phyloP scores from a whole-genome alignment of 2,113 vertebrate species.

The Nesoenas mayeri region DNA sequence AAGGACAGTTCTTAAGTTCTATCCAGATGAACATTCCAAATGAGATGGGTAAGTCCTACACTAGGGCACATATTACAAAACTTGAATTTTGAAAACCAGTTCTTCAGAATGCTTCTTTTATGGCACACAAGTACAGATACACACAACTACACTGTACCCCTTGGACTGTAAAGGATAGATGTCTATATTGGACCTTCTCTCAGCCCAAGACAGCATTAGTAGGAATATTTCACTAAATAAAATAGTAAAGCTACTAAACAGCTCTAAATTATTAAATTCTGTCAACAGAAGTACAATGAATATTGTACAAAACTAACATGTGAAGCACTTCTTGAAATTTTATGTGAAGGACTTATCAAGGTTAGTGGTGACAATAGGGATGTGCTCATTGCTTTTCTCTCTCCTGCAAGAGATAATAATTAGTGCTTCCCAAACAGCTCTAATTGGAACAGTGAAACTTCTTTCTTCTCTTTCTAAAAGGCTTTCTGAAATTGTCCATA shows the following conservation, averaged over 20 bases:
- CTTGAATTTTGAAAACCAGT: not conserved
- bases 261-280: slow-evolving; percentile 4
- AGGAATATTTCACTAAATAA: not conserved
- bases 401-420: not conserved
- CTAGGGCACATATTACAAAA: not conserved
- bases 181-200: not conserved
- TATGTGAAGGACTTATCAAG: slow-evolving; percentile 25
- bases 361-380: not conserved
- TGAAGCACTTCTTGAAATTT: not conserved
- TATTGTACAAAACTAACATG: not conserved
- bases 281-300: not conserved
- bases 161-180: not conserved
- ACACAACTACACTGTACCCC: not conserved
- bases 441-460: not conserved
- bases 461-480: not conserved
- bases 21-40: not conserved
- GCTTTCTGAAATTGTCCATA: not conserved
- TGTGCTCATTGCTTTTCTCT: not conserved
- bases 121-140: not conserved
- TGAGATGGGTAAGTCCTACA: rapidly evolving
- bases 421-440: not conserved
- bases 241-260: not conserved
- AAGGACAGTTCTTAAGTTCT: not conserved
- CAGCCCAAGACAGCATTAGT: not conserved
- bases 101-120: not conserved